Evolutionary conservation across 2,888 invertebrate species (phyloP).

Genomic region (Drosophila parthenogenetica): DNA sequence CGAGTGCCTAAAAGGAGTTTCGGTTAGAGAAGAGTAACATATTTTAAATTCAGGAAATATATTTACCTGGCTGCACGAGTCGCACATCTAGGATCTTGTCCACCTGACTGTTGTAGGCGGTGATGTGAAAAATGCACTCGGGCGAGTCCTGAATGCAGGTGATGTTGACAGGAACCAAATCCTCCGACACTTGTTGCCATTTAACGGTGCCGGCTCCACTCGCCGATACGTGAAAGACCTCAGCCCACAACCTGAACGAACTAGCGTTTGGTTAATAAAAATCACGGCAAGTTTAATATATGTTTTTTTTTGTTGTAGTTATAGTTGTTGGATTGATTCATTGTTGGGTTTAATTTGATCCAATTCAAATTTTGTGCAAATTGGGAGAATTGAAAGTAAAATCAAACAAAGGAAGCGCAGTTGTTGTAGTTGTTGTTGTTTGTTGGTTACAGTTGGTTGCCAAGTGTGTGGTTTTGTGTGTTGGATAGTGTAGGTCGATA

Average conservation of each 20-base stretch:
- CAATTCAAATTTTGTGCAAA: constrained; percentile 54
- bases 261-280: constrained; percentile 80
- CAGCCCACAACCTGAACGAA: constrained; percentile 96
- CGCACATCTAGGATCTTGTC: constrained; percentile 99
- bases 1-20: constrained; percentile 90
- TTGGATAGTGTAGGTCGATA: constrained; percentile 44
- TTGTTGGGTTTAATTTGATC: constrained; percentile 36
- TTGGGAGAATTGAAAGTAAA: constrained; percentile 51
- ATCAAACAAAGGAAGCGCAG: constrained; percentile 63
- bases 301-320: constrained; percentile 21
- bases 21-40: background rate
- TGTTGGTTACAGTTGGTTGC: constrained; percentile 9
- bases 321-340: background rate
- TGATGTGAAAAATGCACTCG: constrained; percentile 98
- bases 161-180: constrained; percentile 99
- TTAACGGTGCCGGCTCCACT: constrained; percentile 96
- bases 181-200: constrained; percentile 99
- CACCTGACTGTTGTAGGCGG: constrained; percentile 99
- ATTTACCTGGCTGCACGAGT: constrained; percentile 96
- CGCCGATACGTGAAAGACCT: constrained; percentile 98
- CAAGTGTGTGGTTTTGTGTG: constrained; percentile 37
- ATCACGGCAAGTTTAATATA: constrained; percentile 38
- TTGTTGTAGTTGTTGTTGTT: constrained; percentile 59
- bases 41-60: background rate
- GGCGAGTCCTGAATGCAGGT: constrained; percentile 98